These are phyloP conservation scores for Zhuqinia jingwanae DNA, from an alignment of 2,888 invertebrate genomes.

Conservation along the genomic window DNA sequence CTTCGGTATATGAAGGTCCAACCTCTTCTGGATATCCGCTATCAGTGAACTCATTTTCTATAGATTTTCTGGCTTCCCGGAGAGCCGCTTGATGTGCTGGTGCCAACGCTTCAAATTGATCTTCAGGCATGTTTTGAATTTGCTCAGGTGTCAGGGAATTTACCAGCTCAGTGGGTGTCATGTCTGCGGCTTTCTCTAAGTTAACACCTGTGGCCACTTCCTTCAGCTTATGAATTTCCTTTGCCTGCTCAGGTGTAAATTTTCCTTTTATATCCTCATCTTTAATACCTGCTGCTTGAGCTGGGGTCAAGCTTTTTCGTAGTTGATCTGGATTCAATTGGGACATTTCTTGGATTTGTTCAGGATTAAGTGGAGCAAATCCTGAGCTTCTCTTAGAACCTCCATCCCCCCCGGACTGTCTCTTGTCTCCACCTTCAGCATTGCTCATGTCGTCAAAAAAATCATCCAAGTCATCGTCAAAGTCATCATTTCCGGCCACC, in stretches of 20 bases:
- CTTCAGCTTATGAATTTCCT: slow-evolving; percentile 46
- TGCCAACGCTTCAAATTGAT: not conserved
- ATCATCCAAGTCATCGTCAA: slow-evolving; percentile 8
- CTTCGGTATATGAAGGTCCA: not conserved
- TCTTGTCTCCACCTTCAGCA: slow-evolving; percentile 19
- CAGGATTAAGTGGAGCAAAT: not conserved
- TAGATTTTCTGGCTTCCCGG: slow-evolving; percentile 10
- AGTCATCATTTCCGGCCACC: not conserved
- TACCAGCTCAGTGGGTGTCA: slow-evolving; percentile 7
- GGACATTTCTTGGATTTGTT: not conserved
- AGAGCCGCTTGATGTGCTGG: slow-evolving; percentile 35
- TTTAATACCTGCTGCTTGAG: slow-evolving; percentile 20
- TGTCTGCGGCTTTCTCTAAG: slow-evolving; percentile 1
- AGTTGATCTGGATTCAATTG: slow-evolving; percentile 32
- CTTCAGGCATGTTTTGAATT: slow-evolving; percentile 8
- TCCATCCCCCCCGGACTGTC: not conserved
- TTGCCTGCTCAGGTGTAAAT: slow-evolving; percentile 27
- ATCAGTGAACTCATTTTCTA: slow-evolving; percentile 1
- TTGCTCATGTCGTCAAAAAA: not conserved
- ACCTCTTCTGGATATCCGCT: not conserved
- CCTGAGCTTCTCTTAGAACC: not conserved
- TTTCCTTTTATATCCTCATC: not conserved
- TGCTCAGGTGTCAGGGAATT: slow-evolving; percentile 21
- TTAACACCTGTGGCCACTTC: not conserved
- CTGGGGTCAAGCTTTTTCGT: not conserved